These are phyloP conservation scores for Austrofundulus limnaeus DNA, from an alignment of 2,113 vertebrate genomes.

Conservation along the genomic window DNA sequence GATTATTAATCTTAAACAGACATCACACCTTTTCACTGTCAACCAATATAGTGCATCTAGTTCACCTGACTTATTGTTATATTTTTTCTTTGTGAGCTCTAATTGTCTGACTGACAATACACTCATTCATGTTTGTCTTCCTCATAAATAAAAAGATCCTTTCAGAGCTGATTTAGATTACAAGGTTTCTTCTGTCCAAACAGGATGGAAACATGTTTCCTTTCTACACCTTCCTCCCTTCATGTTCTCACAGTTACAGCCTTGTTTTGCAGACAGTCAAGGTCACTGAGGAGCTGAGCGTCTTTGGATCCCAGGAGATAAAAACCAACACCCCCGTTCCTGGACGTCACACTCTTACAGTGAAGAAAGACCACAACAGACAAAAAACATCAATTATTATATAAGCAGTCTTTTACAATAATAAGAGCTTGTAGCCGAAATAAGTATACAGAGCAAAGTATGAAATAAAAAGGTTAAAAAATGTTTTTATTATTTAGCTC, in stretches of 20 bases:
- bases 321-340: slow-evolving; percentile 49
- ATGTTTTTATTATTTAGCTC: too few species aligned
- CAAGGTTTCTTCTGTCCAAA: background rate
- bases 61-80: too few species aligned
- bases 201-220: background rate
- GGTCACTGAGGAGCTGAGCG: slow-evolving; percentile 49
- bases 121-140: background rate
- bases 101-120: background rate
- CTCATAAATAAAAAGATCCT: background rate
- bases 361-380: slow-evolving; percentile 26
- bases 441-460: too few species aligned
- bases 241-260: slow-evolving; percentile 66
- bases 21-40: too few species aligned
- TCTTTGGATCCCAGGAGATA: slow-evolving; percentile 49
- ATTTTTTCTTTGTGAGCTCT: background rate
- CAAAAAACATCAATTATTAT: slow-evolving; percentile 16
- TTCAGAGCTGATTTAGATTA: background rate
- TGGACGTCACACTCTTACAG: slow-evolving; percentile 19
- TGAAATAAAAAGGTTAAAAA: too few species aligned
- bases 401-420: slow-evolving; percentile 4
- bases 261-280: slow-evolving; percentile 76
- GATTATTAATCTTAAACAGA: too few species aligned
- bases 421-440: too few species aligned
- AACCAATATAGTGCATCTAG: too few species aligned
- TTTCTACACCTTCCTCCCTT: slow-evolving; percentile 31